Evolutionary conservation across 2,113 vertebrate genomes (phyloP).

Genomic region (Heterochromis multidens): DNA sequence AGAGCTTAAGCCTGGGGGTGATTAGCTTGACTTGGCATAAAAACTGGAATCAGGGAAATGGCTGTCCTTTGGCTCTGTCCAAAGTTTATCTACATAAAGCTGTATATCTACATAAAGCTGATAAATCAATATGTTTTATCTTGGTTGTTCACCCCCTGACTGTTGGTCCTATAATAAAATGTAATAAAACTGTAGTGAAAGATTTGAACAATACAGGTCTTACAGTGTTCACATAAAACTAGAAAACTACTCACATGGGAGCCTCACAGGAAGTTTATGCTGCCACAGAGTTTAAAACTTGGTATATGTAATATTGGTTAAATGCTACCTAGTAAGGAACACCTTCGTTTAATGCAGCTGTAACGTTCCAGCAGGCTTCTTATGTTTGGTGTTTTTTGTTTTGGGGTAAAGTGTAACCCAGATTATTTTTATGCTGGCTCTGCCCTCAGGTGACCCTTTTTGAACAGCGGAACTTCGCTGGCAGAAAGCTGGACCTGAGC

Average conservation of each 20-base stretch:
- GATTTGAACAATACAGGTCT: too few relatives aligned
- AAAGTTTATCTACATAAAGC: neutral
- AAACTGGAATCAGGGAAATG: neutral
- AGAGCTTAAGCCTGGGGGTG: neutral
- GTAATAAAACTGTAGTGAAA: neutral
- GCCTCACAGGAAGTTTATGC: neutral
- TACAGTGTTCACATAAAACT: too few relatives aligned
- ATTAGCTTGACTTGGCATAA: neutral
- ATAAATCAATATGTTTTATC: neutral
- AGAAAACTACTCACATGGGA: neutral
- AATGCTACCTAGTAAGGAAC: neutral
- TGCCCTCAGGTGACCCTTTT: conserved; percentile 77
- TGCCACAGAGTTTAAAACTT: neutral
- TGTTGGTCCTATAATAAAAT: neutral
- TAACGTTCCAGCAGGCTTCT: neutral
- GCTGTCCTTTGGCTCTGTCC: fast-evolving
- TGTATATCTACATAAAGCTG: neutral
- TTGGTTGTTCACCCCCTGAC: neutral
- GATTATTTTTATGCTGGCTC: neutral
- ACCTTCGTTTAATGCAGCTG: neutral
- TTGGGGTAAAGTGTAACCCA: neutral
- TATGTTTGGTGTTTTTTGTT: neutral
- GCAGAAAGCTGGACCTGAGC: conserved; percentile 74
- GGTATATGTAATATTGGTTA: fast-evolving
- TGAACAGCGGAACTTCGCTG: conserved; percentile 79